Evolutionary conservation across 2,888 invertebrate genomes (phyloP).

Genomic region (Epirrita christyi): DNA sequence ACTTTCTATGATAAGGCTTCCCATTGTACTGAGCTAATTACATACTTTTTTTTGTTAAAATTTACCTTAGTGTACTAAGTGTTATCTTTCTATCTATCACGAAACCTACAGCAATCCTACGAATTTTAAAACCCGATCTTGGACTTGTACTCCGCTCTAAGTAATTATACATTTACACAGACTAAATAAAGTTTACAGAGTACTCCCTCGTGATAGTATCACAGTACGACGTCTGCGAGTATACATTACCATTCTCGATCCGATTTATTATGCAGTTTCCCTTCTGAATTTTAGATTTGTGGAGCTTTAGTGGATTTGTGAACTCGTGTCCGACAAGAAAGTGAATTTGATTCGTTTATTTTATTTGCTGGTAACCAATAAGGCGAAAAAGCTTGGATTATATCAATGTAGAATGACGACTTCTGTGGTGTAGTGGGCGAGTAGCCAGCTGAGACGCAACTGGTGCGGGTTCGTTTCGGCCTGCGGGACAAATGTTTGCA

Average conservation of each 20-base stretch:
- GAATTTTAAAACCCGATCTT: conserved; percentile 13
- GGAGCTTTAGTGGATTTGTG: conserved; percentile 39
- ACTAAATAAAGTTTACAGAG: conserved; percentile 18
- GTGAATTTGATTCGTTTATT: conserved; percentile 37
- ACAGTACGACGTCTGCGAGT: conserved; percentile 26
- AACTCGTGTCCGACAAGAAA: conserved; percentile 40
- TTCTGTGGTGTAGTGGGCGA: too few relatives aligned
- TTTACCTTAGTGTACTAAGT: too few relatives aligned
- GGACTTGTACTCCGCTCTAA: conserved; percentile 17
- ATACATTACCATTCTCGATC: conserved; percentile 47
- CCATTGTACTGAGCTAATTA: too few relatives aligned
- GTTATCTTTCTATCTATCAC: too few relatives aligned
- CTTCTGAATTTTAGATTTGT: conserved; percentile 53
- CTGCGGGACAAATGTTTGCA: too few relatives aligned
- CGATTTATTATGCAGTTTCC: conserved; percentile 55
- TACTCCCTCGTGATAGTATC: conserved; percentile 29
- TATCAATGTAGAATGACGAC: too few relatives aligned
- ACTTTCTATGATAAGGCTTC: too few relatives aligned
- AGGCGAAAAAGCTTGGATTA: neutral
- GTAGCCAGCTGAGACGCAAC: too few relatives aligned
- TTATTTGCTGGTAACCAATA: conserved; percentile 29
- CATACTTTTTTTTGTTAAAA: too few relatives aligned
- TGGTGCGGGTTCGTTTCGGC: too few relatives aligned
- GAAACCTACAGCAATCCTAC: neutral
- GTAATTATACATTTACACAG: conserved; percentile 28